Conservation (phyloP, 2,888 invertebrate species). For the Iselma pallidipennis region DNA sequence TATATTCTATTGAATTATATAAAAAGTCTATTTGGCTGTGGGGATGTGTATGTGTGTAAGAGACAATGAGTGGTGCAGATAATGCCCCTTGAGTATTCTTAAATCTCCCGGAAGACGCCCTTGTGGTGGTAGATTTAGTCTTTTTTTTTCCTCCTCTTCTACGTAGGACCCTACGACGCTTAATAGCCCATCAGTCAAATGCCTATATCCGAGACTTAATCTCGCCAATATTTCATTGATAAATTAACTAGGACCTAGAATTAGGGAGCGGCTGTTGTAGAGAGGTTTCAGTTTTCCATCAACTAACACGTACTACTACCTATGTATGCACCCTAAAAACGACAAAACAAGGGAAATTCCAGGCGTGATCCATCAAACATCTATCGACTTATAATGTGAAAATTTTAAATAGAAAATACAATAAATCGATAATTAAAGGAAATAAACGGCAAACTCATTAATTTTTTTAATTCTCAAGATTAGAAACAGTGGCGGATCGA, state of each 20-base stretch:
- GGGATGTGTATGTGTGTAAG: background rate
- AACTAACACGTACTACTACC: no score
- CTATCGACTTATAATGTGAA: no score
- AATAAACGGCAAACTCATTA: no score
- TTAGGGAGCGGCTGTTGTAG: background rate
- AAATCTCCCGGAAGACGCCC: constrained; percentile 26
- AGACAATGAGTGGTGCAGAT: constrained; percentile 1
- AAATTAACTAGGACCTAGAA: constrained; percentile 18
- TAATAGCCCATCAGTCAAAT: constrained; percentile 41
- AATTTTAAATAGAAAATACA: no score
- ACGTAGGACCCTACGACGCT: constrained; percentile 23
- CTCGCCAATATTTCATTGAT: constrained; percentile 35
- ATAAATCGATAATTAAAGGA: no score
- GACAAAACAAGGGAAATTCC: background rate
- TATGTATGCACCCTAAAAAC: no score
- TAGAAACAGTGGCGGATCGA: no score
- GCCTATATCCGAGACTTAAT: constrained; percentile 36
- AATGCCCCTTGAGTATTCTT: constrained; percentile 24
- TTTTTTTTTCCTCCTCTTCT: constrained; percentile 17
- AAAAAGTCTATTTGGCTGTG: background rate
- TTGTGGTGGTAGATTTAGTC: constrained; percentile 38
- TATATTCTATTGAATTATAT: background rate
- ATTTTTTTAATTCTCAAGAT: no score
- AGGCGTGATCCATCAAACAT: constrained; percentile 3
- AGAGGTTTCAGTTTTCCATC: background rate